phyloP scores from a whole-genome alignment of 92 coral and sea anemone genomes.

The Galaxea fascicularis region DNA sequence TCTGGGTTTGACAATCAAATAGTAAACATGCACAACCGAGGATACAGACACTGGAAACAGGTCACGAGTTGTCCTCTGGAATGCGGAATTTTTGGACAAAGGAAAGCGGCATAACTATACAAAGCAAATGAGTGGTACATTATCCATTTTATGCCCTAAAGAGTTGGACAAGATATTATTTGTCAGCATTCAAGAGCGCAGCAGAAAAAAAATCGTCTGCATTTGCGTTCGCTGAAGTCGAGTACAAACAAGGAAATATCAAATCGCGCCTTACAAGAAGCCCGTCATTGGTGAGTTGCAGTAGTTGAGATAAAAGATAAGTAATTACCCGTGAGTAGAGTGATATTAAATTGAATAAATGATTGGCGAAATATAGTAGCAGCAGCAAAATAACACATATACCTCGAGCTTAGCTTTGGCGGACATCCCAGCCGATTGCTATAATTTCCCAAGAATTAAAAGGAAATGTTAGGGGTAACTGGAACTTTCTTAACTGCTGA shows the following conservation, averaged over 20 bases:
- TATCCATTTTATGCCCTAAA: constrained; percentile 22
- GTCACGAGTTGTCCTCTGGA: constrained; percentile 29
- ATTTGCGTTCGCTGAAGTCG: neutral
- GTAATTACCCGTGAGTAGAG: neutral
- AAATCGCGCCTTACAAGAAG: neutral
- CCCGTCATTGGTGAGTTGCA: constrained; percentile 25
- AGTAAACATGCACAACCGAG: constrained; percentile 23
- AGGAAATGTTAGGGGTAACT: neutral
- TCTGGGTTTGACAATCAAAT: neutral
- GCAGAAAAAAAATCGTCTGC: neutral
- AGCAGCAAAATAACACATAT: neutral
- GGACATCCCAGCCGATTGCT: neutral
- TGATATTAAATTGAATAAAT: constrained; percentile 6
- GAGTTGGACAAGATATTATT: constrained; percentile 7
- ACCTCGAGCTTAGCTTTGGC: neutral
- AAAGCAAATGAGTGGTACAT: constrained; percentile 14
- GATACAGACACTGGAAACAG: neutral
- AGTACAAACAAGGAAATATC: neutral
- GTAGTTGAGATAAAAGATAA: neutral
- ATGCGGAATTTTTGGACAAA: constrained; percentile 61
- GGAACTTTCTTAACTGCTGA: neutral
- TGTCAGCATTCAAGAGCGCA: neutral
- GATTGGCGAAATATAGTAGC: neutral
- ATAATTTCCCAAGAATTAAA: neutral
- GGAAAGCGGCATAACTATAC: constrained; percentile 1